A percentile compares a stretch with the other conserved stretches of the same genome.
These are phyloP conservation scores for Capitella teleta DNA, from an alignment of 1,140 invertebrate species.

Conservation along the genomic window DNA sequence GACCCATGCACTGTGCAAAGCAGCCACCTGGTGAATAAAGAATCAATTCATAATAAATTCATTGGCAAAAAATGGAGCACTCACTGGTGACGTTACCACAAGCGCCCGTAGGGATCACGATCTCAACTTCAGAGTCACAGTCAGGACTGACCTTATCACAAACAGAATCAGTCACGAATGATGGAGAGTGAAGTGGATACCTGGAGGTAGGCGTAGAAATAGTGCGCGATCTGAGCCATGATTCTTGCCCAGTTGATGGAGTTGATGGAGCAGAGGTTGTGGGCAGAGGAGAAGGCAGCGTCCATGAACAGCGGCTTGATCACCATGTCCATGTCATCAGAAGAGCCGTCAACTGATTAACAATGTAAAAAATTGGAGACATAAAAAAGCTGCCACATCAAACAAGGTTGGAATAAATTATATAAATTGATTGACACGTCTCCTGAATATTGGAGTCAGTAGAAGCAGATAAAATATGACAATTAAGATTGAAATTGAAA, in stretches of 20 bases:
- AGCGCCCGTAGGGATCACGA: slow-evolving; percentile 44
- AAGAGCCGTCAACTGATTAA: slow-evolving; percentile 44
- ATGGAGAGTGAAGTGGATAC: too few relatives aligned
- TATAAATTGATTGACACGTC: too few relatives aligned
- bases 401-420: too few relatives aligned
- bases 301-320: slow-evolving; percentile 41
- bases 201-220: slow-evolving; percentile 42
- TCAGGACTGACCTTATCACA: slow-evolving; percentile 21
- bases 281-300: slow-evolving; percentile 21
- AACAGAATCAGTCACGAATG: not conserved
- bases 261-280: slow-evolving; percentile 41
- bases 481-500: too few relatives aligned
- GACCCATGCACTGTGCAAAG: slow-evolving; percentile 39
- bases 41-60: not conserved
- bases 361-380: too few relatives aligned
- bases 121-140: slow-evolving; percentile 29
- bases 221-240: slow-evolving; percentile 44
- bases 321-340: slow-evolving; percentile 43
- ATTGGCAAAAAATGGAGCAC: not conserved
- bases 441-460: too few relatives aligned
- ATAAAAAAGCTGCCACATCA: too few relatives aligned
- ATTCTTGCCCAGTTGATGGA: slow-evolving; percentile 47
- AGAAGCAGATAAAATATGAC: too few relatives aligned
- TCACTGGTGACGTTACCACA: slow-evolving; percentile 42
- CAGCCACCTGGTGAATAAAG: slow-evolving; percentile 27